These are phyloP conservation scores for Tupaia chinensis DNA, from an alignment of 2,113 vertebrate species.

Conservation along the genomic window DNA sequence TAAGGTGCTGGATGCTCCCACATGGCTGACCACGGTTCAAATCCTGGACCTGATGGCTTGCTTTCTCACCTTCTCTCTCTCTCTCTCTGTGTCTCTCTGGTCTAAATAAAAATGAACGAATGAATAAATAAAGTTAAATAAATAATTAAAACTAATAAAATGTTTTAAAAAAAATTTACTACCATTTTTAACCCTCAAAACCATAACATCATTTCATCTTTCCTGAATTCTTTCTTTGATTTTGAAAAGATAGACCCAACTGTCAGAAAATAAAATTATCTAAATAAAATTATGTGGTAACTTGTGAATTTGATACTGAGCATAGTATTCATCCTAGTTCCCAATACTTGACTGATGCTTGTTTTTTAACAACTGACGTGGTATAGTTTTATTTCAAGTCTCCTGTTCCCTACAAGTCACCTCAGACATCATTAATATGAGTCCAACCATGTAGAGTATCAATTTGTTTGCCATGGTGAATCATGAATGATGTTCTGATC, in stretches of 20 bases:
- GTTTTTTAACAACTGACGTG: background rate
- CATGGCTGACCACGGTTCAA: no score
- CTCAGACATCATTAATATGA: background rate
- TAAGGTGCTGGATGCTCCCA: no score
- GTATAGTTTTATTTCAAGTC: background rate
- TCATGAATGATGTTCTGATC: background rate
- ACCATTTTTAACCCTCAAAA: background rate
- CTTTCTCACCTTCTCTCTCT: no score
- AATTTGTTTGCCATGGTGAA: background rate
- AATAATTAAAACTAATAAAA: background rate
- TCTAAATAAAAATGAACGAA: no score
- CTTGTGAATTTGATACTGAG: background rate
- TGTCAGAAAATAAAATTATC: background rate
- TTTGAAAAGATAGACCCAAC: background rate
- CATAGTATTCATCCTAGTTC: background rate
- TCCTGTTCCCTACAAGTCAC: background rate
- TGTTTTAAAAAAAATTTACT: background rate
- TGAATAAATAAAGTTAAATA: no score
- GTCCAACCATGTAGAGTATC: background rate
- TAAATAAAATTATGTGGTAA: conserved; percentile 14
- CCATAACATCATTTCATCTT: background rate
- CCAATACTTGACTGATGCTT: background rate
- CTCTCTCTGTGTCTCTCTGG: no score
- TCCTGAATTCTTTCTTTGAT: conserved; percentile 22
- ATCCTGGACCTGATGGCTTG: no score